Percentiles rank a stretch among this genome's conserved stretches.
Evolutionary conservation across 1,140 invertebrate species (phyloP).

Genomic region (Drosophila athabasca): DNA sequence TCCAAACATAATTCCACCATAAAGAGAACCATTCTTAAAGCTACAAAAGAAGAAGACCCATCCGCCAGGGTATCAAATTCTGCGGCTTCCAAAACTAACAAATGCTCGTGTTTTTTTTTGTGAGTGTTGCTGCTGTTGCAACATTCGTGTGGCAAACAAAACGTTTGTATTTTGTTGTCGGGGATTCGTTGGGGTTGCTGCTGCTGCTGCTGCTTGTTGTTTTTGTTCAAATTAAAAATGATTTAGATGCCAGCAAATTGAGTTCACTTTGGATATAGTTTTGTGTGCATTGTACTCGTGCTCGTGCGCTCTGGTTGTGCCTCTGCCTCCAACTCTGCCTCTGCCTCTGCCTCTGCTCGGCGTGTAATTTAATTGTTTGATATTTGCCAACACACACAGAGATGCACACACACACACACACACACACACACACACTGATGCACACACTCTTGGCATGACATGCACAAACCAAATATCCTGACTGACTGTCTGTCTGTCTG

Average conservation of each 20-base stretch:
- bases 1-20: too few relatives aligned
- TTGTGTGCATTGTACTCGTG: constrained; percentile 37
- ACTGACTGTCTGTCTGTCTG: constrained; percentile 13
- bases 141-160: constrained; percentile 39
- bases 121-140: constrained; percentile 10
- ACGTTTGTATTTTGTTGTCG: constrained; percentile 35
- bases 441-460: background rate
- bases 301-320: constrained; percentile 7
- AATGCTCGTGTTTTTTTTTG: background rate
- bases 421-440: constrained; percentile 7
- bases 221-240: constrained; percentile 79
- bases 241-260: constrained; percentile 80
- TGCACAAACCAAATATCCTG: too few relatives aligned
- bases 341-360: constrained; percentile 32
- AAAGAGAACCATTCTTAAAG: too few relatives aligned
- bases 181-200: too few relatives aligned
- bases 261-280: constrained; percentile 58
- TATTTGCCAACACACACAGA: constrained; percentile 52
- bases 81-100: too few relatives aligned
- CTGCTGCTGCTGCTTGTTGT: constrained; percentile 11
- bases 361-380: constrained; percentile 78
- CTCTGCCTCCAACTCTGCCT: too few relatives aligned
- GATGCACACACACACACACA: constrained; percentile 32
- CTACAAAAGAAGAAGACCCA: too few relatives aligned
- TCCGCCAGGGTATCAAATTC: too few relatives aligned